Evolutionary conservation across 92 coral and sea anemone genomes (phyloP).

Genomic region (Chrysogorgia sp.): DNA sequence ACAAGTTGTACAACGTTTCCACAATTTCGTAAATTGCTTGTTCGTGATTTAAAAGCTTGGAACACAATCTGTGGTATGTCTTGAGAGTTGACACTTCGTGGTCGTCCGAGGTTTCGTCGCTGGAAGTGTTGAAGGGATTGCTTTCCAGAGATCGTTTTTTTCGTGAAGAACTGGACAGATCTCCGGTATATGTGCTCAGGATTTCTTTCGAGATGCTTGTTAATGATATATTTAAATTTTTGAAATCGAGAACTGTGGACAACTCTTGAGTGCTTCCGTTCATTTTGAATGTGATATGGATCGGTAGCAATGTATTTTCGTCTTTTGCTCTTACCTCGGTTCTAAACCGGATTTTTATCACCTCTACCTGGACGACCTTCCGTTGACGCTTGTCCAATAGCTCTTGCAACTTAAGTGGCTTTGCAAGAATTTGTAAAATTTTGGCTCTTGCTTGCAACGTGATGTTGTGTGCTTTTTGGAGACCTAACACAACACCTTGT

Average conservation of each 20-base stretch:
- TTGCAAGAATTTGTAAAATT: slow-evolving; percentile 5
- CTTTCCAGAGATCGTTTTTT: neutral
- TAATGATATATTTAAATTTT: slow-evolving; percentile 15
- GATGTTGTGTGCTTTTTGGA: slow-evolving; percentile 45
- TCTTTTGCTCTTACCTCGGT: neutral
- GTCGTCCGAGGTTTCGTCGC: slow-evolving; percentile 27
- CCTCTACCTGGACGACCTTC: neutral
- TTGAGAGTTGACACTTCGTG: slow-evolving; percentile 51
- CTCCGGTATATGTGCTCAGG: neutral
- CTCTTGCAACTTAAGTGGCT: slow-evolving; percentile 5
- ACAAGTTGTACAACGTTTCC: slow-evolving; percentile 5
- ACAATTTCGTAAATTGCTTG: slow-evolving; percentile 32
- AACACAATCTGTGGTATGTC: slow-evolving; percentile 51
- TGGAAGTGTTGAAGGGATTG: neutral
- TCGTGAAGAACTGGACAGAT: neutral
- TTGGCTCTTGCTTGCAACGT: slow-evolving; percentile 18
- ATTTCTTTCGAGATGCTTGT: slow-evolving; percentile 30
- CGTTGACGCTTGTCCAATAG: neutral
- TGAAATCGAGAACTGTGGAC: slow-evolving; percentile 23
- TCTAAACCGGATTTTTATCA: neutral
- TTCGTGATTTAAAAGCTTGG: slow-evolving; percentile 47
- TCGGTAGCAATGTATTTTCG: neutral
- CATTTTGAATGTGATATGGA: slow-evolving; percentile 1
- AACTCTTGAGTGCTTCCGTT: slow-evolving; percentile 23
- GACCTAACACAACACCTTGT: slow-evolving; percentile 39